Evolutionary conservation across 2,888 invertebrate genomes (phyloP).

Genomic region (Dicranocentrus wangi): DNA sequence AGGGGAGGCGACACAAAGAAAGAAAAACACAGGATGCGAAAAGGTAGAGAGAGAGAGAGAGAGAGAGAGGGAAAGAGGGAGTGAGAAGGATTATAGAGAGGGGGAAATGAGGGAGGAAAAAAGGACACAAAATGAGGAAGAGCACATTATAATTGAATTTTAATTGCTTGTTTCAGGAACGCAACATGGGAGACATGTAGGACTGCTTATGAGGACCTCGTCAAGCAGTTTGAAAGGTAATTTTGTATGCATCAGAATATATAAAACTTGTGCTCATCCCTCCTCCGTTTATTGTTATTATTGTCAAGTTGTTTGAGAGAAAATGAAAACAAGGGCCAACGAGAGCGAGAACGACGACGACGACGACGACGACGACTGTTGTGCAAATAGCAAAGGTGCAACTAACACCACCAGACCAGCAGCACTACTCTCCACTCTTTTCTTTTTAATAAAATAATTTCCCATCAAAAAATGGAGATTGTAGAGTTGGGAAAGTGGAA

Average conservation of each 20-base stretch:
- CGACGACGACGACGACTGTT: too few species aligned
- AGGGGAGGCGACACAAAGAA: constrained; percentile 20
- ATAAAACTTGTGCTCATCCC: constrained; percentile 6
- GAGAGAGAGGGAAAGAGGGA: constrained; percentile 27
- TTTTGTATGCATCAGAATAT: constrained; percentile 74
- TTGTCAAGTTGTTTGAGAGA: constrained; percentile 58
- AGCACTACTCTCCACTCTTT: too few species aligned
- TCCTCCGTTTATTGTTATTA: constrained; percentile 61
- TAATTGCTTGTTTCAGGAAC: constrained; percentile 75
- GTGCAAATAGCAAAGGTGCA: too few species aligned
- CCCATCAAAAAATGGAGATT: too few species aligned
- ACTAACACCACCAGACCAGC: too few species aligned
- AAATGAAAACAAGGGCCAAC: constrained; percentile 49
- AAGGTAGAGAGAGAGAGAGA: constrained; percentile 20
- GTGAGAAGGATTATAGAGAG: constrained; percentile 33
- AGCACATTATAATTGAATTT: constrained; percentile 72
- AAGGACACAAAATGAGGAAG: constrained; percentile 40
- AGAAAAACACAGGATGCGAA: constrained; percentile 28
- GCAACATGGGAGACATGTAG: constrained; percentile 96
- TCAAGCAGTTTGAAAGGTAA: constrained; percentile 95
- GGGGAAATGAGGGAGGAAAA: constrained; percentile 27
- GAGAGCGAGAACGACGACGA: constrained; percentile 2
- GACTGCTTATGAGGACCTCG: constrained; percentile 95
- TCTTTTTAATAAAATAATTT: too few species aligned
- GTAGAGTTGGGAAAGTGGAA: too few species aligned